Conservation (phyloP, 64 coral and sea anemone species). For the Montipora capricornis region DNA sequence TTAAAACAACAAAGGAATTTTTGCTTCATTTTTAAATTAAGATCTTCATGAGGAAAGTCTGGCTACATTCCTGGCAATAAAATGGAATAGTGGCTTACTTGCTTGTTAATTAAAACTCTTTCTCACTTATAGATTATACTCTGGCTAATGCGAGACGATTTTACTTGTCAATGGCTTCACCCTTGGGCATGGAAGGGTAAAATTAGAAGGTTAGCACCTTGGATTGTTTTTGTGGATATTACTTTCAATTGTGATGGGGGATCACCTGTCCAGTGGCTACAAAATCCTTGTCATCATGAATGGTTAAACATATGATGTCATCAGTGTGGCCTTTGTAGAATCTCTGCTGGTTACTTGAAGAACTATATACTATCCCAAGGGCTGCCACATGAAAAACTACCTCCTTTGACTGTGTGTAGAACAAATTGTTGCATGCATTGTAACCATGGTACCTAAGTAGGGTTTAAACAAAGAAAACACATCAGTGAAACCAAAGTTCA, state of each 20-base stretch:
- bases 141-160: too few species aligned
- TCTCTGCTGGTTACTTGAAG: slow-evolving; percentile 83
- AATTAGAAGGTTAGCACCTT: too few species aligned
- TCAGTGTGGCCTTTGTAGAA: slow-evolving; percentile 97
- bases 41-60: too few species aligned
- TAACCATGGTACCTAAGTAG: slow-evolving; percentile 96
- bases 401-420: slow-evolving; percentile 95
- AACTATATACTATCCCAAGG: slow-evolving; percentile 91
- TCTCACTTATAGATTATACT: too few species aligned
- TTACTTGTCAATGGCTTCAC: too few species aligned
- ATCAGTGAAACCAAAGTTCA: neutral
- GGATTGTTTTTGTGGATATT: too few species aligned
- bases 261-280: slow-evolving; percentile 97
- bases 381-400: slow-evolving; percentile 96
- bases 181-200: too few species aligned
- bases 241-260: neutral
- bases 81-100: too few species aligned
- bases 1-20: neutral
- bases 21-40: too few species aligned
- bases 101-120: too few species aligned
- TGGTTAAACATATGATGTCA: slow-evolving; percentile 94
- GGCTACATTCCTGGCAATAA: too few species aligned
- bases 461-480: neutral
- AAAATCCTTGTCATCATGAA: slow-evolving; percentile 95
- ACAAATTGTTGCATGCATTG: slow-evolving; percentile 98